Percentiles rank a stretch among this genome's conserved stretches.
Conservation (phyloP, 2,113 vertebrate genomes). For the Lycocorax pyrrhopterus region DNA sequence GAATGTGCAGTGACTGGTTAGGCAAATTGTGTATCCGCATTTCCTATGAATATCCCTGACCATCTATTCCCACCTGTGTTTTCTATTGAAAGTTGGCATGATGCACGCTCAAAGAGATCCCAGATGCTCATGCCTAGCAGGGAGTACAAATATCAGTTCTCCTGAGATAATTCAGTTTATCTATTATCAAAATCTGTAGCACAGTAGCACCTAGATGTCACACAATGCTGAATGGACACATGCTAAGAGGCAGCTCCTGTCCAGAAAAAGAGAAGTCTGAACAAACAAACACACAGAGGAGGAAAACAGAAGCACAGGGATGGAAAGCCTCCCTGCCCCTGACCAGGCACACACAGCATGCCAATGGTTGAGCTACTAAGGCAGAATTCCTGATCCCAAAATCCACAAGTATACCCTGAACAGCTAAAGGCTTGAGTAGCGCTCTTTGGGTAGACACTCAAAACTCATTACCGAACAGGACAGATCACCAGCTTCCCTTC, state of each 20-base stretch:
- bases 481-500: background rate
- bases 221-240: background rate
- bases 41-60: background rate
- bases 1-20: conserved; percentile 1
- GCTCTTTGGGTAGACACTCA: background rate
- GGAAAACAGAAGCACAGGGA: background rate
- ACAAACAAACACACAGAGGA: background rate
- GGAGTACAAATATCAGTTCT: conserved; percentile 30
- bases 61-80: background rate
- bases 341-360: background rate
- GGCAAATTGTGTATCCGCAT: conserved; percentile 26
- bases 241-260: background rate
- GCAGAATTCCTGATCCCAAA: background rate
- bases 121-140: conserved; percentile 22
- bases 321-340: background rate
- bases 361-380: background rate
- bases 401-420: background rate
- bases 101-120: conserved; percentile 6
- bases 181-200: conserved; percentile 1
- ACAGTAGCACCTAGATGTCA: background rate
- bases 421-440: background rate
- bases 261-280: background rate
- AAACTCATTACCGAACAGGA: background rate
- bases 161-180: conserved; percentile 21
- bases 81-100: conserved; percentile 34